Evolutionary conservation across 2,797 vertebrate genomes (phyloP).

Genomic region (Fratercula arctica): DNA sequence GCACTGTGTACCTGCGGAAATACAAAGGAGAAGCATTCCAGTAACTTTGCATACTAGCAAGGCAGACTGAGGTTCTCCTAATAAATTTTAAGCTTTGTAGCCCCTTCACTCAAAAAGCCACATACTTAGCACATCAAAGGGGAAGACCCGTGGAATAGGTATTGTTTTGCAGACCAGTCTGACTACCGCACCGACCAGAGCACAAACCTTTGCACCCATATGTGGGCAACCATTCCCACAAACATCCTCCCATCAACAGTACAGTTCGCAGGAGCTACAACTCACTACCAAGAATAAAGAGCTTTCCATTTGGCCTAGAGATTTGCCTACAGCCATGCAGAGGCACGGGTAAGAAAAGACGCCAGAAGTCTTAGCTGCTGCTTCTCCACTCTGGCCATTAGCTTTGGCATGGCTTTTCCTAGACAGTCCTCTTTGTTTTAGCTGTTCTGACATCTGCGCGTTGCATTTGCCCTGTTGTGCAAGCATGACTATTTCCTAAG

Average conservation of each 20-base stretch:
- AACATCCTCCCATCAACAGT: neutral
- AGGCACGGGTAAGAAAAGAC: neutral
- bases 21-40: neutral
- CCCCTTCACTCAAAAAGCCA: neutral
- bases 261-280: neutral
- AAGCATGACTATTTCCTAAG: slow-evolving; percentile 58
- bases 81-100: neutral
- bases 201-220: neutral
- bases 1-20: neutral
- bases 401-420: slow-evolving; percentile 50
- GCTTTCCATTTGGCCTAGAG: neutral
- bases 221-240: neutral
- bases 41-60: neutral
- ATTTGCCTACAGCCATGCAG: neutral
- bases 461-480: slow-evolving; percentile 54
- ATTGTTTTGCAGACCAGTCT: neutral
- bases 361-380: neutral
- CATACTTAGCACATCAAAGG: neutral
- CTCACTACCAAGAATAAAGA: neutral
- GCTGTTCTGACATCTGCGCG: slow-evolving; percentile 33
- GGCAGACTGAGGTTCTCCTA: neutral
- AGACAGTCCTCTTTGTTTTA: slow-evolving; percentile 23
- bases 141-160: neutral
- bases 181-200: neutral
- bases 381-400: neutral